Percentiles rank a stretch among this genome's conserved stretches.
Conservation (phyloP, 2,113 vertebrate species). For the Phoxinus phoxinus region DNA sequence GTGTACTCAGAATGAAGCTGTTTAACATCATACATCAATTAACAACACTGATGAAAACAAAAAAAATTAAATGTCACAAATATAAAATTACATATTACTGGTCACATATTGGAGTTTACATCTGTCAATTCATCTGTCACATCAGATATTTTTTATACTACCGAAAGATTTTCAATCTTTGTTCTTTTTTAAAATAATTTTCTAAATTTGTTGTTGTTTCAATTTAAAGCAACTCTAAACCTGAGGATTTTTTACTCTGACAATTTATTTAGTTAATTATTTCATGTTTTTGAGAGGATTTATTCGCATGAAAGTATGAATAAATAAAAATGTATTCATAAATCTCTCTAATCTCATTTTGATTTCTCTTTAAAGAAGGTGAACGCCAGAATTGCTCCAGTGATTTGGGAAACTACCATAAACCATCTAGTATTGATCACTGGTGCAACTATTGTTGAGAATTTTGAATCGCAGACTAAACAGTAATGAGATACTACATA, state of each 20-base stretch:
- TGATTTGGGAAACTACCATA: conserved; percentile 1
- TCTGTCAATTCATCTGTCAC: too few relatives aligned
- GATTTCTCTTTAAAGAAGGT: neutral
- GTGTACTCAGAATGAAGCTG: too few relatives aligned
- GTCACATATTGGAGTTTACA: too few relatives aligned
- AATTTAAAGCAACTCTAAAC: neutral
- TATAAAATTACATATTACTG: neutral
- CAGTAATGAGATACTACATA: conserved; percentile 38
- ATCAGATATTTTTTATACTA: too few relatives aligned
- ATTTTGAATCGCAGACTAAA: conserved; percentile 36
- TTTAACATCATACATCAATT: too few relatives aligned
- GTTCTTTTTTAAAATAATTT: neutral
- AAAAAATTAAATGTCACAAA: neutral
- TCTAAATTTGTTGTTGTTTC: neutral
- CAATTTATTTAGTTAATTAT: neutral
- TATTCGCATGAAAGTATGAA: neutral
- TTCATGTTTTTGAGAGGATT: neutral
- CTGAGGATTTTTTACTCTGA: neutral
- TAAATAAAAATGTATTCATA: neutral
- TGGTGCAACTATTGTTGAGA: conserved; percentile 39
- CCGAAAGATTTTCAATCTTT: too few relatives aligned
- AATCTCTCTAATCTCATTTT: neutral
- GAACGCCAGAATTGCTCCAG: neutral
- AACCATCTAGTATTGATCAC: conserved; percentile 32
- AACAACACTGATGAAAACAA: neutral